These are phyloP conservation scores for Parochlus steinenii DNA, from an alignment of 2,888 invertebrate genomes.

Conservation along the genomic window DNA sequence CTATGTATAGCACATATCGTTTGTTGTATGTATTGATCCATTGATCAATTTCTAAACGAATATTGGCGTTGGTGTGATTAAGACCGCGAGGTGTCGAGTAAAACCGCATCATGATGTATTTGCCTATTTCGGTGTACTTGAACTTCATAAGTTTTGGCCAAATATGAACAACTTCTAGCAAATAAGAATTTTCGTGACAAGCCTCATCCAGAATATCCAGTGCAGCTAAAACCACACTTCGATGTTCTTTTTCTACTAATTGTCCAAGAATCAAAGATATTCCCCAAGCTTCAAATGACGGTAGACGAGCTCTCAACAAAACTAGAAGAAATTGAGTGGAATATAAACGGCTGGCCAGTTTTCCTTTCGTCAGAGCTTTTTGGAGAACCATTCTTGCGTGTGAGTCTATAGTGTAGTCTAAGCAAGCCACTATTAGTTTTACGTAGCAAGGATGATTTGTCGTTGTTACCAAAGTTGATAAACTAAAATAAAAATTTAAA, in stretches of 20 bases:
- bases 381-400: conserved; percentile 48
- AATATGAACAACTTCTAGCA: conserved; percentile 59
- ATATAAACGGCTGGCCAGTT: conserved; percentile 50
- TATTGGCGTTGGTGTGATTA: conserved; percentile 42
- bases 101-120: conserved; percentile 56
- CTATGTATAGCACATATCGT: conserved; percentile 77
- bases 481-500: conserved; percentile 33
- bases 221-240: conserved; percentile 63
- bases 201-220: conserved; percentile 78
- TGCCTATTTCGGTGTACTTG: conserved; percentile 58
- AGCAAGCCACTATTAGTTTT: conserved; percentile 78
- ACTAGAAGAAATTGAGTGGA: conserved; percentile 83
- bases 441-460: conserved; percentile 85
- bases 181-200: conserved; percentile 67
- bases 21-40: conserved; percentile 63
- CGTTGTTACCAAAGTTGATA: conserved; percentile 60
- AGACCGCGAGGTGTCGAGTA: conserved; percentile 57
- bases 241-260: conserved; percentile 67
- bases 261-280: conserved; percentile 70
- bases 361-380: conserved; percentile 29
- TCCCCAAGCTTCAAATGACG: conserved; percentile 72
- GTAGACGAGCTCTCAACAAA: conserved; percentile 53
- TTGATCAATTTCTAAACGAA: conserved; percentile 56
- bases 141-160: conserved; percentile 47
- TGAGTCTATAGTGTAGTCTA: conserved; percentile 71